Evolutionary conservation across 37 sponge, comb jelly and placozoan genomes (phyloP).

Genomic region (Bolinopsis microptera): DNA sequence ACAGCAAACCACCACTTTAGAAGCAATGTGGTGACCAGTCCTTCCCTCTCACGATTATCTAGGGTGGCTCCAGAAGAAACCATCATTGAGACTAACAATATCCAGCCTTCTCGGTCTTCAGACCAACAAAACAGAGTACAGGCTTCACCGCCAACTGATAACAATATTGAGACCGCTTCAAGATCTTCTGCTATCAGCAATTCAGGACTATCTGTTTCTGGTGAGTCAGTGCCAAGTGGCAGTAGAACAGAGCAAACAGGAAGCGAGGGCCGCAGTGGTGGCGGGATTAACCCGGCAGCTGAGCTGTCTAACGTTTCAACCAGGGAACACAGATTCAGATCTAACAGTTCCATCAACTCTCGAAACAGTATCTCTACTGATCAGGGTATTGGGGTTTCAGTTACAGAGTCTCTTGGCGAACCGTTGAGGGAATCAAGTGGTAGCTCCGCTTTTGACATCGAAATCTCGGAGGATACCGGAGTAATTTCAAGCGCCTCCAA

Average conservation of each 20-base stretch:
- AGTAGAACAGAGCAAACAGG: not conserved
- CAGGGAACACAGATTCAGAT: not conserved
- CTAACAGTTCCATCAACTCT: not conserved
- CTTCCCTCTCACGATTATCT: not conserved
- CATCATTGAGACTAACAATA: not conserved
- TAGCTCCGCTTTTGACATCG: not conserved
- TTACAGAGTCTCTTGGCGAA: not conserved
- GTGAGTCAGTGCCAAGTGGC: not conserved
- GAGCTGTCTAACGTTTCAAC: constrained; percentile 3
- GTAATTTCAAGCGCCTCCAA: no score
- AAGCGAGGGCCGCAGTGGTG: not conserved
- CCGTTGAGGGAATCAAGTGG: not conserved
- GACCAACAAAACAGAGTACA: no score
- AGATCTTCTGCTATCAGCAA: not conserved
- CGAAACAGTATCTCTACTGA: not conserved
- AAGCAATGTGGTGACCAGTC: not conserved
- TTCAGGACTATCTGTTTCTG: not conserved
- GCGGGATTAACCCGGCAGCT: not conserved
- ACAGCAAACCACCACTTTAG: not conserved
- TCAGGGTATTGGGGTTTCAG: not conserved
- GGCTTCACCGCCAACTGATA: not conserved
- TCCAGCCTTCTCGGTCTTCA: not conserved
- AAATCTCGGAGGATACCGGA: not conserved
- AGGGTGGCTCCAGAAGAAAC: not conserved
- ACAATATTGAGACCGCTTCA: not conserved